These are phyloP conservation scores for Sorex fumeus DNA, from an alignment of 2,113 vertebrate species.

Conservation along the genomic window DNA sequence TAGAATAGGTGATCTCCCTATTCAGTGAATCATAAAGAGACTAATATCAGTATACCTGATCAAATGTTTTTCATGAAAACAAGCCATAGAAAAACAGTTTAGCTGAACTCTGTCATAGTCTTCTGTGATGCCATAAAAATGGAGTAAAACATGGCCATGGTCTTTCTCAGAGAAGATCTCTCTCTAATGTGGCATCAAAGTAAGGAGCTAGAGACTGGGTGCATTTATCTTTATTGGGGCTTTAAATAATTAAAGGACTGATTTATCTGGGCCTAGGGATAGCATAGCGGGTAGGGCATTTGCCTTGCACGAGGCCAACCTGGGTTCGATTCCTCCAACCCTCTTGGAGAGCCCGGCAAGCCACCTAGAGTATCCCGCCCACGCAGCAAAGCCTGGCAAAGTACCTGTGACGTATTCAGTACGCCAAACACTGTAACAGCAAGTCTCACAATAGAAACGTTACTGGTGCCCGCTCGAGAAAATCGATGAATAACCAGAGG, in stretches of 20 bases:
- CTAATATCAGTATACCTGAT: neutral
- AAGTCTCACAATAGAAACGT: too few species aligned
- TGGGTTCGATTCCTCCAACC: too few species aligned
- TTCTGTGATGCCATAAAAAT: neutral
- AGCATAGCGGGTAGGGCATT: too few species aligned
- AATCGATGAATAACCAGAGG: too few species aligned
- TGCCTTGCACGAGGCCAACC: too few species aligned
- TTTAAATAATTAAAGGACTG: conserved; percentile 41
- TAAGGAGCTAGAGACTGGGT: neutral
- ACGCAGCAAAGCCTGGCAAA: too few species aligned
- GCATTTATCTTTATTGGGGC: neutral
- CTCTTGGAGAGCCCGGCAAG: too few species aligned
- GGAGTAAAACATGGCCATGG: neutral
- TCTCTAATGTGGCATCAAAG: neutral
- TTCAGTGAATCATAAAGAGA: neutral
- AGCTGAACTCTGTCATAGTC: neutral
- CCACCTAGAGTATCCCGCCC: too few species aligned
- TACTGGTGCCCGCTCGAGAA: too few species aligned
- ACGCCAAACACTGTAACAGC: too few species aligned
- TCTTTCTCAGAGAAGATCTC: neutral
- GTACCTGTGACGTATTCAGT: too few species aligned
- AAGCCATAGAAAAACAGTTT: neutral
- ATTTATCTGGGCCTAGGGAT: too few species aligned
- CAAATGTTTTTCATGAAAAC: neutral
- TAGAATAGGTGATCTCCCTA: neutral